Evolutionary conservation across 1,140 invertebrate species (phyloP), one percentile per base, ranked within the genome.

Genomic region (Episyrphus balteatus): DNA sequence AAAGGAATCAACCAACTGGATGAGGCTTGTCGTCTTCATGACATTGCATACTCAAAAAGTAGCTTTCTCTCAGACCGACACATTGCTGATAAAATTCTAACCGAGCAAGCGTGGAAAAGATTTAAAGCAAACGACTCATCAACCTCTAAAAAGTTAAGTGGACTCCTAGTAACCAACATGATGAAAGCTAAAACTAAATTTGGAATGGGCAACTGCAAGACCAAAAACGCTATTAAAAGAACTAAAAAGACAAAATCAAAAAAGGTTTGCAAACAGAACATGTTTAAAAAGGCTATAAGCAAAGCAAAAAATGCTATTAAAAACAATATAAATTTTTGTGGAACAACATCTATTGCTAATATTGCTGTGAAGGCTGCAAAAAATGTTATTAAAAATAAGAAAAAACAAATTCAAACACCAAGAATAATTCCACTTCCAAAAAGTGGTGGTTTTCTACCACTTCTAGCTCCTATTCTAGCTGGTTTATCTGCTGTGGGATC

Each of bases 41-140:
- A 54, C 55, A 69, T 73, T 36, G 55, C 56, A 3, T 73, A 72
- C 50, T 51, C 53, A 1, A 46, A 66, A 46, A 56, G 55, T 45
- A 58, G 55, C 34, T 50, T 66, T 55, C 38, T 67, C 42, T n/a
- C 40, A 30, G 49, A 51, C 26, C 55, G 70, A 54, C 57, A 70
- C 47, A 42, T 49, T 46, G 71, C 69, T 33, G 68, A 72, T 58
- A 52, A 36, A 36, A 36, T 36, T n/a, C 14, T 36, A 36, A 26
- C 72, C 72, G 49, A 62, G 18, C 58, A 58, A 53, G 66, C 69
- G 14, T 67, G 55, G 55, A 11, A 55, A 45, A 51, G 55, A 52
- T 48, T 70, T 43, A 57, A 60, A 45, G 43, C 66, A 10, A 62
- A 55, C 48, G 61, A 72, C 45, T 40, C 62, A 21, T 53, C 15